These are phyloP conservation scores for Enteromius fasciolatus DNA, from an alignment of 2,797 vertebrate species.

Conservation along the genomic window DNA sequence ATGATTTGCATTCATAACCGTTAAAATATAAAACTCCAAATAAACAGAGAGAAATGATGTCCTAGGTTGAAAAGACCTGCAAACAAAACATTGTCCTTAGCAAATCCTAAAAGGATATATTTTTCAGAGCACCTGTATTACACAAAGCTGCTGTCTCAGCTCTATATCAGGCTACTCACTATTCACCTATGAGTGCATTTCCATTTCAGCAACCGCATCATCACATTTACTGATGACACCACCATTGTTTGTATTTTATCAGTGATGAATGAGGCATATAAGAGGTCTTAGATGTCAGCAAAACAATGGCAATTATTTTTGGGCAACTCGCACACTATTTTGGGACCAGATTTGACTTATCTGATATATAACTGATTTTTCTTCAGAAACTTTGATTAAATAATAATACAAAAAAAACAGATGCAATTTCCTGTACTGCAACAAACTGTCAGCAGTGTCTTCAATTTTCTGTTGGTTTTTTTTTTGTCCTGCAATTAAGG, in stretches of 20 bases:
- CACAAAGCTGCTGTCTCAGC: slow-evolving; percentile 17
- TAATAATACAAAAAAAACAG: not conserved
- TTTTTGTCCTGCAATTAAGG: not conserved
- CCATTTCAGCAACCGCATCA: slow-evolving; percentile 42
- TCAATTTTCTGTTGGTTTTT: not conserved
- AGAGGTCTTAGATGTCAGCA: slow-evolving; percentile 2
- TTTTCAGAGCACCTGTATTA: slow-evolving; percentile 6
- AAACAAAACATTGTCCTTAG: not conserved
- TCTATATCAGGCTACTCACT: not conserved
- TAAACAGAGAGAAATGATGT: not conserved
- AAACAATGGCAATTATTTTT: slow-evolving; percentile 5
- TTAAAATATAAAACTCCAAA: not conserved
- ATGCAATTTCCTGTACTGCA: not conserved
- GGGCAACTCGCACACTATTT: not conserved
- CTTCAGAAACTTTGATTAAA: not conserved
- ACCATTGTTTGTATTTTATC: not conserved
- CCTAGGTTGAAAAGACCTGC: not conserved
- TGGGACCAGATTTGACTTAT: not conserved
- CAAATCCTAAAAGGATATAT: not conserved
- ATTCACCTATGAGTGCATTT: not conserved
- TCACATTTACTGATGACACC: slow-evolving; percentile 30
- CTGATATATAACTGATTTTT: not conserved
- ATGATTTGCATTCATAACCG: not conserved
- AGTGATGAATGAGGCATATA: not conserved
- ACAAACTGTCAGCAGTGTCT: not conserved